Percentiles rank a stretch among this genome's conserved stretches.
These are phyloP conservation scores for Trichogramma dendrolimi DNA, from an alignment of 2,888 invertebrate genomes.

Conservation along the genomic window DNA sequence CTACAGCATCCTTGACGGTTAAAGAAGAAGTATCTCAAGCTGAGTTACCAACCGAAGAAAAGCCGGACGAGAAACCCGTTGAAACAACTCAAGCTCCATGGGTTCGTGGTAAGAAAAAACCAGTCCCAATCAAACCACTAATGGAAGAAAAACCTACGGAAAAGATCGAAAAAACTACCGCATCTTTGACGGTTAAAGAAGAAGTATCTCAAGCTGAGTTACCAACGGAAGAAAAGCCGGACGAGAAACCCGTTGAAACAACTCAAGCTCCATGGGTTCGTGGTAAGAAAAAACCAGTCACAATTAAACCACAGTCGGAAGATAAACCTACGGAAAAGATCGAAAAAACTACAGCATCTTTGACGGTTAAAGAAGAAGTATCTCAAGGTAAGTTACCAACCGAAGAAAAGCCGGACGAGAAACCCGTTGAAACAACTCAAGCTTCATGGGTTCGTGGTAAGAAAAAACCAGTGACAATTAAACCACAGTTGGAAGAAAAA, in stretches of 20 bases:
- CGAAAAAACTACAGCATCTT: conserved; percentile 34
- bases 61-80: conserved; percentile 28
- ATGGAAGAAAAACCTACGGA: too few species aligned
- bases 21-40: conserved; percentile 28
- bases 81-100: conserved; percentile 38
- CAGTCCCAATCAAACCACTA: not conserved
- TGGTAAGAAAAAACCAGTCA: conserved; percentile 33
- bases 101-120: conserved; percentile 27
- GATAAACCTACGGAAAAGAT: conserved; percentile 37
- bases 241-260: conserved; percentile 33
- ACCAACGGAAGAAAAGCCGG: conserved; percentile 35
- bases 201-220: conserved; percentile 28
- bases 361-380: too few species aligned
- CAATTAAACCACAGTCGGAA: too few species aligned
- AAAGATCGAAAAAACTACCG: conserved; percentile 32
- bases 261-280: conserved; percentile 34
- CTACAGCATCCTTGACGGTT: conserved; percentile 32
- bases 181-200: conserved; percentile 33
- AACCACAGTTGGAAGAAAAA: too few species aligned
- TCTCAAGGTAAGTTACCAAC: too few species aligned
- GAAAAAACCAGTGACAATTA: too few species aligned
- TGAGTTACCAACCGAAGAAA: too few species aligned
- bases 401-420: too few species aligned
- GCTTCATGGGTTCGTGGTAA: too few species aligned
- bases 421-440: too few species aligned